Evolutionary conservation across 2,113 vertebrate species (phyloP), one percentile per base, ranked within the genome.

Genomic region (Halcyon malimbica): DNA sequence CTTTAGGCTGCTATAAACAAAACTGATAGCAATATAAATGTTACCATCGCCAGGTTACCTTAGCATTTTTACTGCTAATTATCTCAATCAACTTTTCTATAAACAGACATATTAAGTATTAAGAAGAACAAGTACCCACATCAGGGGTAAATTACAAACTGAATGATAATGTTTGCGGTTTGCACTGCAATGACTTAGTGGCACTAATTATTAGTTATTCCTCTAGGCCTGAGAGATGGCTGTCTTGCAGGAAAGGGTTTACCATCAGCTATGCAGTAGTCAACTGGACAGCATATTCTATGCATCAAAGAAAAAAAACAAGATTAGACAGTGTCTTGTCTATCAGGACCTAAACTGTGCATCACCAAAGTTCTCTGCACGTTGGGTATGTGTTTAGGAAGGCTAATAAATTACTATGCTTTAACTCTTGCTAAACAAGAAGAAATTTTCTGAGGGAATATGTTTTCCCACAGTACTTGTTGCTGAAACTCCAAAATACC

Each of bases 1-100:
- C 89, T 96, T 97, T 80, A 86, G 92, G 89, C 84, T 92, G 93
- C 94, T 91, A 96, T 97, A 97, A 97, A 97, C 96, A 97, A 95
- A 94, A 89, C 6, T 91, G 86, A 96, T 93, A 80, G 96, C 95
- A 95, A 93, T 89, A 91, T 93, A 88, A 96, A 91, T 69, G 96
- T 93, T 89, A 94, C 91, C 41, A 87, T 75, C 90, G 91, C 57
- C 2, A 6, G 56, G 74, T 92, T 94, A 94, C 92, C 83, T 94
- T 81, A 79, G 68, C 75, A 76, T 87, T 95, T 94, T 92, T 84
- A 81, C 65, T 82, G 71, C 96, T 97, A 95, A 97, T 97, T 95
- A 97, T 88, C 90, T 95, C 94, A 95, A 87, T 97, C 96, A 96
- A 90, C 78, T 95, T 89, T 83, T 86, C 90, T 90, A 95, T 93